phyloP scores from a whole-genome alignment of 2,888 invertebrate genomes.

The Anarsia innoxiella region DNA sequence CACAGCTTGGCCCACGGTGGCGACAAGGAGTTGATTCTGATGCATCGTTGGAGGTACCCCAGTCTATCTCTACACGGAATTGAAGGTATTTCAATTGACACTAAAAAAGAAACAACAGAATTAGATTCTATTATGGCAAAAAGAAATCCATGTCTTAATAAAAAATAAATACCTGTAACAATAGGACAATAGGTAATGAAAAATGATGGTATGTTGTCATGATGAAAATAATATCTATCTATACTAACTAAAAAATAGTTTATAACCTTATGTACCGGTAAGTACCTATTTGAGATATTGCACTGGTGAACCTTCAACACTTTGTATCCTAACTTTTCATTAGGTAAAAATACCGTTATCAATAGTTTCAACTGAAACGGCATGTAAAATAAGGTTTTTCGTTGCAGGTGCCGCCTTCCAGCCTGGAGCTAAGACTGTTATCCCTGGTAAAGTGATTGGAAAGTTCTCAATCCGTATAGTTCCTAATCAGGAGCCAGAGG shows the following conservation, averaged over 20 bases:
- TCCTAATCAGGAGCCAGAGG: slow-evolving; percentile 92
- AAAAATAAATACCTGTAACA: too few relatives aligned
- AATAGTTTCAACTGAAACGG: neutral
- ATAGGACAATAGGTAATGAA: too few relatives aligned
- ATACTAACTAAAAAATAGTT: too few relatives aligned
- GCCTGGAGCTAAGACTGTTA: slow-evolving; percentile 96
- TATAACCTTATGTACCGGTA: too few relatives aligned
- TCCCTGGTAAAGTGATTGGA: slow-evolving; percentile 93
- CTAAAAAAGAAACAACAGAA: too few relatives aligned
- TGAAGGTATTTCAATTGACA: too few relatives aligned
- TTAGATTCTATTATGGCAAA: too few relatives aligned
- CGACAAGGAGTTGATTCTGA: slow-evolving; percentile 87
- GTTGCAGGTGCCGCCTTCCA: slow-evolving; percentile 86
- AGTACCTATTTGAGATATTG: too few relatives aligned
- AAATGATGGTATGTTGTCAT: too few relatives aligned
- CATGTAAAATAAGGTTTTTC: too few relatives aligned
- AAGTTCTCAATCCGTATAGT: slow-evolving; percentile 98
- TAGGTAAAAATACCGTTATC: neutral
- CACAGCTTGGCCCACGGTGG: slow-evolving; percentile 82
- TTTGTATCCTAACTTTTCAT: neutral
- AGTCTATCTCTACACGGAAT: slow-evolving; percentile 96
- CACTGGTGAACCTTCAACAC: neutral
- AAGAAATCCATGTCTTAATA: too few relatives aligned
- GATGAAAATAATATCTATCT: too few relatives aligned
- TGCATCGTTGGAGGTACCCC: slow-evolving; percentile 97